Conservation (phyloP, 1,140 invertebrate species). For the Venustaconcha ellipsiformis region DNA sequence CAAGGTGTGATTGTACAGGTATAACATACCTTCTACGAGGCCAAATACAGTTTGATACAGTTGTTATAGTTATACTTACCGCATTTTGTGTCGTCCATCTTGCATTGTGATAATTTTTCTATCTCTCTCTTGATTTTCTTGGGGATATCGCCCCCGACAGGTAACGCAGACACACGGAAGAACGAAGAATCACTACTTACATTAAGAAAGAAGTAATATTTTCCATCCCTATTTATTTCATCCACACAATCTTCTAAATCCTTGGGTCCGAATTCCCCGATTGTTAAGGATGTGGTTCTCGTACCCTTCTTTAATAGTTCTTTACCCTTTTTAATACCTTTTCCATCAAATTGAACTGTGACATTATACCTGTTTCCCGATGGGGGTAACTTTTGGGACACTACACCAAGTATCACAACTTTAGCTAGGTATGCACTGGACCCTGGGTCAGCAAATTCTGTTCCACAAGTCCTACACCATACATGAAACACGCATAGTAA, state of each 20-base stretch:
- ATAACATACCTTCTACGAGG: too few relatives aligned
- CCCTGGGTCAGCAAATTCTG: constrained; percentile 39
- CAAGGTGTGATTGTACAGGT: too few relatives aligned
- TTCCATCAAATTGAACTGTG: constrained; percentile 23
- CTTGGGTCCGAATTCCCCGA: constrained; percentile 35
- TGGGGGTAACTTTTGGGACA: constrained; percentile 35
- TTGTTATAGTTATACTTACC: too few relatives aligned
- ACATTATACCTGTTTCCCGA: constrained; percentile 26
- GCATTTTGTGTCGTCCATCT: too few relatives aligned
- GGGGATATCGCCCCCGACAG: constrained; percentile 1
- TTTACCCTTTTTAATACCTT: constrained; percentile 36
- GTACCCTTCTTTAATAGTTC: constrained; percentile 3
- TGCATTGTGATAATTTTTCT: too few relatives aligned
- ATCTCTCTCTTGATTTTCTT: too few relatives aligned
- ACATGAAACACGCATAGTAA: constrained; percentile 44
- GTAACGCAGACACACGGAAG: constrained; percentile 36
- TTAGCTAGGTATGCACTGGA: constrained; percentile 38
- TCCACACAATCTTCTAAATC: constrained; percentile 32
- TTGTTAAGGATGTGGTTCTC: constrained; percentile 24
- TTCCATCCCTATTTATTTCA: constrained; percentile 15
- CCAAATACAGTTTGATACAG: too few relatives aligned
- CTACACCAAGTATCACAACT: constrained; percentile 31
- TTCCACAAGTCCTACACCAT: constrained; percentile 48
- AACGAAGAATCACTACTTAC: constrained; percentile 13
- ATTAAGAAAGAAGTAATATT: constrained; percentile 42